Conservation (phyloP, 1,140 invertebrate species). For the Ceratosolen solmsi region DNA sequence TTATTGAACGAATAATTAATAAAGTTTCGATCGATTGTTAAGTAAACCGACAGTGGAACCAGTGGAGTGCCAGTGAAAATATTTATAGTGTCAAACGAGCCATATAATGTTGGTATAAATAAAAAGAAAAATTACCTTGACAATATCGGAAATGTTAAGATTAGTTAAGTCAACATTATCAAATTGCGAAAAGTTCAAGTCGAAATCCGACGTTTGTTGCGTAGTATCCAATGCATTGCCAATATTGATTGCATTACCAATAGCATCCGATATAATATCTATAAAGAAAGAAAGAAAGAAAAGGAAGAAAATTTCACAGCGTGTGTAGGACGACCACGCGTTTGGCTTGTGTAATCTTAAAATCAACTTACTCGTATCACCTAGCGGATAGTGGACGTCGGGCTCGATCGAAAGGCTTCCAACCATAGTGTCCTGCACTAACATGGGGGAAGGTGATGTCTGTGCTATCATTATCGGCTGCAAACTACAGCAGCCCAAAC, state of each 20-base stretch:
- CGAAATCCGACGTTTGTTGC: slow-evolving; percentile 7
- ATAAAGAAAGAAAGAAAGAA: neutral
- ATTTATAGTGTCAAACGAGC: no score
- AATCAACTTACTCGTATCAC: neutral
- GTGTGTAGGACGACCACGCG: no score
- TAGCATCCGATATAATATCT: slow-evolving; percentile 43
- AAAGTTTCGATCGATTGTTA: no score
- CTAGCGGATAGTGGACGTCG: neutral
- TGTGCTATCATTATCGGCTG: slow-evolving; percentile 48
- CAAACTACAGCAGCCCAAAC: slow-evolving; percentile 34
- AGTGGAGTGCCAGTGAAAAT: no score
- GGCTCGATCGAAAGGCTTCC: neutral
- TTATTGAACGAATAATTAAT: no score
- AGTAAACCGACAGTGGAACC: no score
- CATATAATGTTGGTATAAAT: no score
- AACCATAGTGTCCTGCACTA: slow-evolving; percentile 18
- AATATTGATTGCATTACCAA: slow-evolving; percentile 36
- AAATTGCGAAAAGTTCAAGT: slow-evolving; percentile 46
- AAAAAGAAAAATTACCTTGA: slow-evolving; percentile 36
- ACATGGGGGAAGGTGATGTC: slow-evolving; percentile 8
- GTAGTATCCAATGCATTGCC: slow-evolving; percentile 5
- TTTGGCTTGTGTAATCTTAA: neutral
- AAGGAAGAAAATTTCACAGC: no score
- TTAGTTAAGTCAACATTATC: slow-evolving; percentile 43
- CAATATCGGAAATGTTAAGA: slow-evolving; percentile 47